Conservation (phyloP, 2,888 invertebrate species). For the Oscheius myriophilus region DNA sequence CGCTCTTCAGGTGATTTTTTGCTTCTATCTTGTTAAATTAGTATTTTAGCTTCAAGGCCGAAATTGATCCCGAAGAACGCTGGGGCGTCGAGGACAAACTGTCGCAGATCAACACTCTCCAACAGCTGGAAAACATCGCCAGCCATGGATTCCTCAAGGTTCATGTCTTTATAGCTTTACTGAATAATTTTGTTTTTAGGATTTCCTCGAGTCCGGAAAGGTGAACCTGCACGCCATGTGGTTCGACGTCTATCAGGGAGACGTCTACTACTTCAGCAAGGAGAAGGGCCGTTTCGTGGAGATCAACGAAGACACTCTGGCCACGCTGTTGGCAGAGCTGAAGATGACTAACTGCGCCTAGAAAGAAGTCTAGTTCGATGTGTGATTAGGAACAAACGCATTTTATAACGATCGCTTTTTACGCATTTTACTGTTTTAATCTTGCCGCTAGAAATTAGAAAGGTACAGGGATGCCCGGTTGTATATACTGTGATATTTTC, state of each 20-base stretch:
- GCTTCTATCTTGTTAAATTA: conserved; percentile 71
- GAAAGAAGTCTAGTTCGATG: not conserved
- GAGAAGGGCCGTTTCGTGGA: conserved; percentile 78
- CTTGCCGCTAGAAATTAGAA: no score
- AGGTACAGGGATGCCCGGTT: no score
- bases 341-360: conserved; percentile 34
- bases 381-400: no score
- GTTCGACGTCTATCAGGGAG: conserved; percentile 92
- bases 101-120: conserved; percentile 75
- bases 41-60: conserved; percentile 81
- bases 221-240: conserved; percentile 80
- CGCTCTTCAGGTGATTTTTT: conserved; percentile 82
- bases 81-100: conserved; percentile 89
- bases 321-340: conserved; percentile 80
- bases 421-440: no score
- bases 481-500: conserved; percentile 8
- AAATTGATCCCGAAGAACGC: conserved; percentile 87
- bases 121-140: conserved; percentile 68
- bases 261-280: conserved; percentile 88
- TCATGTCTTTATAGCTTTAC: not conserved
- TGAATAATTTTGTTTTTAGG: no score
- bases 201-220: conserved; percentile 56
- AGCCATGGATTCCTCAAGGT: conserved; percentile 66
- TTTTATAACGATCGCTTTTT: no score
- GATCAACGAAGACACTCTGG: conserved; percentile 85